Conservation (phyloP, 2,113 vertebrate species). For the Chlorodrepanis virens region DNA sequence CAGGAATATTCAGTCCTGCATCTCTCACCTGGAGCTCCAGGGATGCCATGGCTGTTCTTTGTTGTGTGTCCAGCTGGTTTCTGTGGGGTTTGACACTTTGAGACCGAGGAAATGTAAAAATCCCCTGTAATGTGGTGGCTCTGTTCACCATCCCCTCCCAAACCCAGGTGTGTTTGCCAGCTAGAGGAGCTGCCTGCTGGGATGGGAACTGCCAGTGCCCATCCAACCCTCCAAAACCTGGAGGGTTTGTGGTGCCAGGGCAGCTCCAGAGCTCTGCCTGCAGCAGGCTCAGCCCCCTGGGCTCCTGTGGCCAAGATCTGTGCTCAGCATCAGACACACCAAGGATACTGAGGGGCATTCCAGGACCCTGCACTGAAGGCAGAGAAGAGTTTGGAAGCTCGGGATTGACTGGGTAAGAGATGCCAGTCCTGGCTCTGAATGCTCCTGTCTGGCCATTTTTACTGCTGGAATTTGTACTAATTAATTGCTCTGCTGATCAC, state of each 20-base stretch:
- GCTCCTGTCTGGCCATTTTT: neutral
- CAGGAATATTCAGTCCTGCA: neutral
- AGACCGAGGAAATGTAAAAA: neutral
- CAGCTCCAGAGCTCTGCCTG: neutral
- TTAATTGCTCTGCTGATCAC: neutral
- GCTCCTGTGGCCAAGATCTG: fast-evolving
- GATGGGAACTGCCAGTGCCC: fast-evolving
- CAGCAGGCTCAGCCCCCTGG: fast-evolving
- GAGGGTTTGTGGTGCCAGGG: neutral
- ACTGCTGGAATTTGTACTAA: neutral
- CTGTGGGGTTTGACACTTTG: neutral
- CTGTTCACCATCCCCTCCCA: neutral
- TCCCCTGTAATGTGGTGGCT: fast-evolving
- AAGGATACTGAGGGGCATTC: fast-evolving
- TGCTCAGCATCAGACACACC: fast-evolving
- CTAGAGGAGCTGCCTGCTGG: fast-evolving
- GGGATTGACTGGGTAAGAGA: too few relatives aligned
- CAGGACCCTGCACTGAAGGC: neutral
- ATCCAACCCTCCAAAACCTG: too few relatives aligned
- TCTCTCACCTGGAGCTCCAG: neutral
- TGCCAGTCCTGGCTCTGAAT: neutral
- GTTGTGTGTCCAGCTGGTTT: neutral
- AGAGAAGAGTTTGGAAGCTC: neutral
- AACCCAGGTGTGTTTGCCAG: neutral
- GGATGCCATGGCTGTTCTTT: neutral